Conservation (phyloP, 2,888 invertebrate species). For the Diarsia dahlii region DNA sequence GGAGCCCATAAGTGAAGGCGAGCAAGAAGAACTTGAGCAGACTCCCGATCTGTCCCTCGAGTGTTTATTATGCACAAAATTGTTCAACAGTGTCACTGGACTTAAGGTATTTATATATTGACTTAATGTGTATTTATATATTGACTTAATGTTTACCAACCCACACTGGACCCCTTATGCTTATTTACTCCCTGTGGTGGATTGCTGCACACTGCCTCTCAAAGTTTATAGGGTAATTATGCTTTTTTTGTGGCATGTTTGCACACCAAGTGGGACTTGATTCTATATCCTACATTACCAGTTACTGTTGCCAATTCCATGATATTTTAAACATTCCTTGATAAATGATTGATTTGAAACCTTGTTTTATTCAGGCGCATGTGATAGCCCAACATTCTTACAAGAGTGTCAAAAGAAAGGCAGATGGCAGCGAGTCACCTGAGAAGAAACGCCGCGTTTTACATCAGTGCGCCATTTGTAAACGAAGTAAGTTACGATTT, state of each 20-base stretch:
- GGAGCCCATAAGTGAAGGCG: slow-evolving; percentile 80
- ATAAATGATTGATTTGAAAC: background rate
- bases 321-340: too few relatives aligned
- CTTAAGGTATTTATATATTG: slow-evolving; percentile 76
- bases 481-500: slow-evolving; percentile 79
- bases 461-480: slow-evolving; percentile 79
- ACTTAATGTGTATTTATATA: slow-evolving; percentile 67
- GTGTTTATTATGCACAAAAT: slow-evolving; percentile 82
- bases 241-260: background rate
- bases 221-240: background rate
- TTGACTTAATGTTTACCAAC: background rate
- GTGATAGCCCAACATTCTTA: slow-evolving; percentile 87
- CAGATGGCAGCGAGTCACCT: slow-evolving; percentile 66
- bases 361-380: slow-evolving; percentile 78
- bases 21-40: slow-evolving; percentile 68
- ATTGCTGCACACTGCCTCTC: background rate
- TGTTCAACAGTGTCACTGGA: slow-evolving; percentile 81
- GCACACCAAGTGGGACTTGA: background rate
- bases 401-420: slow-evolving; percentile 80
- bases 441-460: slow-evolving; percentile 67
- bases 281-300: too few relatives aligned
- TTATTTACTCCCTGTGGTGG: background rate
- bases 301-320: too few relatives aligned
- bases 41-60: slow-evolving; percentile 78
- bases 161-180: background rate